Percentiles rank a stretch among this genome's conserved stretches.
These are phyloP conservation scores for Alligator sinensis DNA, from an alignment of 2,113 vertebrate species.

Conservation along the genomic window DNA sequence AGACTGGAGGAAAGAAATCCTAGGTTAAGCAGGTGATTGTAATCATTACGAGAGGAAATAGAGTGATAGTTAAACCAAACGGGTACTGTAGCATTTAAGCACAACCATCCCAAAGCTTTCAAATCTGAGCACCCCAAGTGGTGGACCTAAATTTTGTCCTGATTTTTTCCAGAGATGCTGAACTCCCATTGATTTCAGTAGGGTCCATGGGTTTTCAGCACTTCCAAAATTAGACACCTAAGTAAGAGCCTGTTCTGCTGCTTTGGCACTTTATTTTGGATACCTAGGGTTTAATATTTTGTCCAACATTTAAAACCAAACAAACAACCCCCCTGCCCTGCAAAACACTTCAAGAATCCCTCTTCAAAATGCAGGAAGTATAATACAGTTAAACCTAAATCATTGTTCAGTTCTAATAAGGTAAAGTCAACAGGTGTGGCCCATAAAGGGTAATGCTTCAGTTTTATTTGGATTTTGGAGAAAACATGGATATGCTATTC, in stretches of 20 bases:
- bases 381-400: rapidly evolving
- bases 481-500: neutral
- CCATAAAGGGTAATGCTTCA: neutral
- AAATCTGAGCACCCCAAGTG: neutral
- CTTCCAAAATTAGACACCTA: neutral
- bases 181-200: neutral
- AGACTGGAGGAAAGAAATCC: neutral
- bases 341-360: rapidly evolving
- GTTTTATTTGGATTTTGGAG: neutral
- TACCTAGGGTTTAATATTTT: rapidly evolving
- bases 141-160: neutral
- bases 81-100: too few relatives aligned
- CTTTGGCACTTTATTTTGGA: neutral
- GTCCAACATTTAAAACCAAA: neutral
- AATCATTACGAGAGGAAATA: neutral
- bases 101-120: neutral
- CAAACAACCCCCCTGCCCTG: neutral
- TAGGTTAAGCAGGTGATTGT: rapidly evolving
- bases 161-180: neutral
- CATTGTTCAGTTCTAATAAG: neutral
- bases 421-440: neutral
- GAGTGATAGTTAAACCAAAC: neutral
- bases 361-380: neutral
- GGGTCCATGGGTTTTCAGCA: neutral
- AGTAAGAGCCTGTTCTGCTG: neutral